Evolutionary conservation across 1,140 invertebrate species (phyloP).

Genomic region (Tetramorium parvispinum): DNA sequence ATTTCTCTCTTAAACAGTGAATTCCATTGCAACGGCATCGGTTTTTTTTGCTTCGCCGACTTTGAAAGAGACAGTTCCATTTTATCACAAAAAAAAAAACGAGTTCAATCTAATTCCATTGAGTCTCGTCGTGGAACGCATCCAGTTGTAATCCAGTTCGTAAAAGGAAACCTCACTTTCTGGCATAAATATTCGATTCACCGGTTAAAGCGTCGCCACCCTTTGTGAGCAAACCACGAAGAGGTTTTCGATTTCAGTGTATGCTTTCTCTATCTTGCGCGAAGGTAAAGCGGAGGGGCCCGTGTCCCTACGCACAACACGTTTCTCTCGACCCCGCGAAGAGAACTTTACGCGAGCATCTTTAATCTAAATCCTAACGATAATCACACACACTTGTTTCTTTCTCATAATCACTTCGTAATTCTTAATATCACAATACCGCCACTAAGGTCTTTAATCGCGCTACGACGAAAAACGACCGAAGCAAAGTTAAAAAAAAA

Average conservation of each 20-base stretch:
- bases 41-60: neutral
- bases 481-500: constrained; percentile 24
- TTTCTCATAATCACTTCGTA: constrained; percentile 30
- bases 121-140: neutral
- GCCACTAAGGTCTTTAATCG: constrained; percentile 28
- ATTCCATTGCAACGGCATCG: constrained; percentile 18
- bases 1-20: constrained; percentile 7
- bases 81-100: constrained; percentile 7
- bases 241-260: constrained; percentile 25
- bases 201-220: constrained; percentile 17
- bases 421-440: constrained; percentile 59
- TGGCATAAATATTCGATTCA: constrained; percentile 25
- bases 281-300: neutral
- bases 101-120: constrained; percentile 25
- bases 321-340: constrained; percentile 39
- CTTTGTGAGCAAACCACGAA: constrained; percentile 22
- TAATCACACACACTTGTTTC: constrained; percentile 29
- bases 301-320: neutral
- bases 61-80: constrained; percentile 13
- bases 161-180: neutral
- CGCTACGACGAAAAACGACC: constrained; percentile 25
- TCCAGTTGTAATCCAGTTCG: constrained; percentile 10
- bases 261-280: neutral
- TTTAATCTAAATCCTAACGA: constrained; percentile 36
- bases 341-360: constrained; percentile 16